Evolutionary conservation across 2,113 vertebrate species (phyloP).

Genomic region (Synchiropus splendidus): DNA sequence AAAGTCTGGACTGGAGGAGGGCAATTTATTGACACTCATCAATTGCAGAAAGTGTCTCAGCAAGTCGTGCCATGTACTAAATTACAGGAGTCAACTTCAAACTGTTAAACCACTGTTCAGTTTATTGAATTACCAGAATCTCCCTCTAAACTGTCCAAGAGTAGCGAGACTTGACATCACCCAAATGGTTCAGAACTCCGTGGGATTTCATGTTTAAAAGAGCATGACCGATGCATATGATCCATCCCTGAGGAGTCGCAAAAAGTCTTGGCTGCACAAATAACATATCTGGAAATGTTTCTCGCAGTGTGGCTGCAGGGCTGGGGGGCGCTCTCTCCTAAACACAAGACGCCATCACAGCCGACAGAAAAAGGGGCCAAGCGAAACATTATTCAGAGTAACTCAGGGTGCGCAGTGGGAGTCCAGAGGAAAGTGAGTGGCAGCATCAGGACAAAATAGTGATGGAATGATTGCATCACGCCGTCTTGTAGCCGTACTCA

Average conservation of each 20-base stretch:
- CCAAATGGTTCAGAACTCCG: slow-evolving; percentile 13
- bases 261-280: slow-evolving; percentile 25
- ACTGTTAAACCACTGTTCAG: too few relatives aligned
- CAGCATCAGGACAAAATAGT: slow-evolving; percentile 27
- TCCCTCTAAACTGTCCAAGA: too few relatives aligned
- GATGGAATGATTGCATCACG: slow-evolving; percentile 46
- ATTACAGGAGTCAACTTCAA: too few relatives aligned
- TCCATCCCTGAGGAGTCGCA: slow-evolving; percentile 19
- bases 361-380: slow-evolving; percentile 14
- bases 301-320: too few relatives aligned
- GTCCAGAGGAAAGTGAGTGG: slow-evolving; percentile 28
- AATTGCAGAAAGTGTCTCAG: too few relatives aligned
- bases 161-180: too few relatives aligned
- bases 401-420: slow-evolving; percentile 21
- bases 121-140: too few relatives aligned
- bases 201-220: slow-evolving; percentile 16
- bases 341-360: slow-evolving; percentile 8
- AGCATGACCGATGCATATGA: slow-evolving; percentile 23
- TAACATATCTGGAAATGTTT: slow-evolving; percentile 9
- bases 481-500: slow-evolving; percentile 17
- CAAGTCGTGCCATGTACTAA: too few relatives aligned
- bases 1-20: too few relatives aligned
- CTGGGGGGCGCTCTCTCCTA: too few relatives aligned
- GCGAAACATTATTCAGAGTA: slow-evolving; percentile 33
- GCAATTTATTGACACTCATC: too few relatives aligned